Base-by-base conservation (phyloP, 2,113 vertebrate species). In the Scomber colias region DNA sequence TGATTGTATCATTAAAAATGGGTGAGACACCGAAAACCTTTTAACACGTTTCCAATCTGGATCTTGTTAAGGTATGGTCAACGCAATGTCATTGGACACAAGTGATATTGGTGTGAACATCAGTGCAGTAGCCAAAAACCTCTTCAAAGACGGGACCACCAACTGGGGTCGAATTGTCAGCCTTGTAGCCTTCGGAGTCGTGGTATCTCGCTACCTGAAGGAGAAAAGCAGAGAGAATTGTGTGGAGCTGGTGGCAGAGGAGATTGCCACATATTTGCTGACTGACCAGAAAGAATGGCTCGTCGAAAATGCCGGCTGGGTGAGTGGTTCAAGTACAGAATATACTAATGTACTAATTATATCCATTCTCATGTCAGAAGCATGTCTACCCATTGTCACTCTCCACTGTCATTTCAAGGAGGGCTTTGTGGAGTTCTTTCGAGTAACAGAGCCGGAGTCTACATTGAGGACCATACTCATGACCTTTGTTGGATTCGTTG, bases 141-240 rank as follows among this genome's bases (percentile, higher is more conserved):
- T 98, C 0, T 99, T 99, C 77, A 93, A 81, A 0, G 98, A 99
- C 0, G 96, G 96, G 0, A 87, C 89, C 8, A 97, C 97, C 48
- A 99, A 99, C 94, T 99, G 98, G 98, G 98, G 98, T 1, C 95
- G 98, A 0, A 94, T 99, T 56, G 95, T 94, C 87, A 98, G 97
- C 0, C 93, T 99, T 12, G 90, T 98, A 72, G 93, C 97, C 1
- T 99, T 99, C 0, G 97, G 96, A 0, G 96, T 96, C 3, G 95
- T 95, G 9, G 94, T 99, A 69, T 96, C 94, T 3, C 96, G 95
- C 67, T 75, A 95, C 89, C 91, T 97, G 84, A 96, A 96, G 63
- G 94, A 94, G 57, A 92, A 84, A 6, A 89, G 93, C 51, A 91
- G 92, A 64, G 94, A 94, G 45, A 83, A 91, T 72, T 94, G 93